Base-by-base conservation (phyloP, 2,797 vertebrate species). In the Sebastes steindachneri region DNA sequence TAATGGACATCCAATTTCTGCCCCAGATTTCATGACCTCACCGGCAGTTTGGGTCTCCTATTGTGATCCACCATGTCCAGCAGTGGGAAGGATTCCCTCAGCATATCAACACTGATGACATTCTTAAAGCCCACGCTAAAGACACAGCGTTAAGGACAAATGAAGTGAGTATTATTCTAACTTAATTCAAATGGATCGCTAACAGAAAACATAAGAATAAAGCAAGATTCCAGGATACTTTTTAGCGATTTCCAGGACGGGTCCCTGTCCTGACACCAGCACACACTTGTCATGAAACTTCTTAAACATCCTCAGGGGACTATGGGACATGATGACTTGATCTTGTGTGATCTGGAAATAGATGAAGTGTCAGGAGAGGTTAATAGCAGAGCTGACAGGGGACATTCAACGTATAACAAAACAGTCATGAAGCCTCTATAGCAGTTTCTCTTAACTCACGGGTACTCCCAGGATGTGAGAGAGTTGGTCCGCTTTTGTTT, bases 281-380 rank as follows among this genome's bases (percentile, higher is more conserved):
- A 98, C 97, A 90, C 96, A 97, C 91, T 97, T 98, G 48, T 98
- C 95, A 62, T 98, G 97, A n/a, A 96, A 98, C 85, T 92, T 96
- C 84, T 93, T 97, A 82, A 98, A 97, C 96, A 98, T 98, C 86
- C 94, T 94, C 88, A 98, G 91, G n/a, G 97, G 97, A 89, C 97
- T 98, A 77, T 99, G 97, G 0, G 97, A 98, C 97, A 99, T 97
- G 94, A 98, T 94, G 77, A 99, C 97, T 51, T 98, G 97, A 60
- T 98, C 97, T 75, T 96, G 96, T 3, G 96, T 95, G 75, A 99
- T 96, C 97, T 99, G 91, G 31, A 80, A 88, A 81, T 21, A 81
- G 73, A 81, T 57, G 3, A 70, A 74, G 7, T 25, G 70, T 69
- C 12, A 66, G 26, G 25, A 19, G 10, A 45, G 21, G 57, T 82